Conservation (phyloP, 2,797 vertebrate genomes). For the Tinamus major region DNA sequence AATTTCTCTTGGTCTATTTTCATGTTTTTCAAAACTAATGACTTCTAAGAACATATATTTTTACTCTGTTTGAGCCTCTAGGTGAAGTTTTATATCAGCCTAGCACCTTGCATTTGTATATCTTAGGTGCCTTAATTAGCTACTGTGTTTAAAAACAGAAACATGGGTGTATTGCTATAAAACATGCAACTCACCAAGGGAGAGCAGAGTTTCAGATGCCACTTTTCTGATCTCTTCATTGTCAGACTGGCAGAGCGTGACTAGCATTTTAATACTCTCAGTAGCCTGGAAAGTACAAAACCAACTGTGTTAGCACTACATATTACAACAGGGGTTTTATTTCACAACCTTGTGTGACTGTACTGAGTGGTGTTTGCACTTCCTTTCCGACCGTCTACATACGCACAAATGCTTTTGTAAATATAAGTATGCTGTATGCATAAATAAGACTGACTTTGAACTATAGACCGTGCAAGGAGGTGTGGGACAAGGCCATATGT, state of each 20-base stretch:
- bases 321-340: neutral
- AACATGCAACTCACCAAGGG: slow-evolving; percentile 86
- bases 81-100: neutral
- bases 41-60: neutral
- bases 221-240: slow-evolving; percentile 91
- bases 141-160: neutral
- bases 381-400: neutral
- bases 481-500: neutral
- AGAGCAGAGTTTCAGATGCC: slow-evolving; percentile 92
- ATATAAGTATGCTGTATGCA: neutral
- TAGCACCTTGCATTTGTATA: neutral
- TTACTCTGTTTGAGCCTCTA: neutral
- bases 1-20: neutral
- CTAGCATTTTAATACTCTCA: slow-evolving; percentile 92
- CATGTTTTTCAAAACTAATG: neutral
- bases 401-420: neutral
- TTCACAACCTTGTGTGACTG: neutral
- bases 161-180: neutral
- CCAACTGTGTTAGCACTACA: neutral
- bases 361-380: neutral
- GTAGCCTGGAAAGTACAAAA: slow-evolving; percentile 82
- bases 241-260: slow-evolving; percentile 90
- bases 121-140: neutral
- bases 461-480: neutral
- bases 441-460: neutral